Conservation (phyloP, 2,113 vertebrate species). For the Macrotis lagotis region DNA sequence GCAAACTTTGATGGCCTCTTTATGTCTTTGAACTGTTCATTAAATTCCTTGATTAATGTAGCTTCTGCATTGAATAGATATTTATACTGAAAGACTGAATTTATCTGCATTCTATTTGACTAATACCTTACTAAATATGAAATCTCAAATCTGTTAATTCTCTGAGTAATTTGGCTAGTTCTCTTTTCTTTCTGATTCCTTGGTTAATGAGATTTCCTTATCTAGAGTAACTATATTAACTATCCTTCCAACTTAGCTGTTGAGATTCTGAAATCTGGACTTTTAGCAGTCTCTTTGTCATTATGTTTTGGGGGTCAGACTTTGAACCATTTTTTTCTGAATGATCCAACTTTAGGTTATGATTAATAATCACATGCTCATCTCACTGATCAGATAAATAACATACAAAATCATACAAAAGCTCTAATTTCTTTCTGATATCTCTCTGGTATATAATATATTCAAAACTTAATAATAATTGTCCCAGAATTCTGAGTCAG, state of each 20-base stretch:
- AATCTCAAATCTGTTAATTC: neutral
- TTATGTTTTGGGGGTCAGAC: neutral
- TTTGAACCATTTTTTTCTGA: neutral
- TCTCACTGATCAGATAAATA: neutral
- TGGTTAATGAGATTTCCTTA: neutral
- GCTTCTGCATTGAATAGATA: neutral
- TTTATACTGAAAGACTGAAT: neutral
- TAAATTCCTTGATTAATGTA: neutral
- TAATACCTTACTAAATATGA: neutral
- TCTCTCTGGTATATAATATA: neutral
- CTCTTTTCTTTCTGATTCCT: neutral
- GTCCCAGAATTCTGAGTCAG: neutral
- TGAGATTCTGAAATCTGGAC: neutral
- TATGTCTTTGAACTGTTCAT: neutral
- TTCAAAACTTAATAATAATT: neutral
- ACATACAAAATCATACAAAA: neutral
- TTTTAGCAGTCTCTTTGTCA: neutral
- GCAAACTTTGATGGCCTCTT: neutral
- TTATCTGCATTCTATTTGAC: neutral
- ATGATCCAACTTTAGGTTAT: neutral
- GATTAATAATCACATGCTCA: neutral
- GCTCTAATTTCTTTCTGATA: neutral
- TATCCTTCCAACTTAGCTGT: neutral
- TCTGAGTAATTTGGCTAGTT: no score
- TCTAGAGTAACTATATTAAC: neutral